These are phyloP conservation scores for Gila robusta DNA, from an alignment of 2,797 vertebrate species.

Conservation along the genomic window DNA sequence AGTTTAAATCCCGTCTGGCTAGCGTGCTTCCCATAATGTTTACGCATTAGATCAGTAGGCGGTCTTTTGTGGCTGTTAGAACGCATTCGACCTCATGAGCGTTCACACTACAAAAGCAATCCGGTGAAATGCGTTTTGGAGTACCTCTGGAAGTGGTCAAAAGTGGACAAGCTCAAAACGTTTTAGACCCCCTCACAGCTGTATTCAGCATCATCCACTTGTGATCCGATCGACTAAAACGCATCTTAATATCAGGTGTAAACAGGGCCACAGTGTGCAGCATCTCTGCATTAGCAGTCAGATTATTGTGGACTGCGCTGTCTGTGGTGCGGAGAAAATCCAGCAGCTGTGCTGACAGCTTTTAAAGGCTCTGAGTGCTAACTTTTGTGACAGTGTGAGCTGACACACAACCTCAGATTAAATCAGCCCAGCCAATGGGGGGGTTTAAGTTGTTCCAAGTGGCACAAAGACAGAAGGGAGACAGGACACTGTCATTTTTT, in stretches of 20 bases:
- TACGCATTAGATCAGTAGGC: too few species aligned
- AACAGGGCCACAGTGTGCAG: not conserved
- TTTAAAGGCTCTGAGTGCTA: constrained; percentile 75
- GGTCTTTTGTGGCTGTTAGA: too few species aligned
- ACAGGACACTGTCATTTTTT: not conserved
- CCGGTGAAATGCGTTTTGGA: too few species aligned
- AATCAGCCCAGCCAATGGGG: constrained; percentile 32
- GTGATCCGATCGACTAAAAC: not conserved
- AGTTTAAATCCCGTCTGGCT: too few species aligned
- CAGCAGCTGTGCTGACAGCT: constrained; percentile 62
- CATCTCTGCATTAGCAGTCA: constrained; percentile 73
- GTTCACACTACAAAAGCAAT: too few species aligned
- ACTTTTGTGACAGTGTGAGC: constrained; percentile 61
- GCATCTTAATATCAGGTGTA: too few species aligned
- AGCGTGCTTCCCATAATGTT: too few species aligned
- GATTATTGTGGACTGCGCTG: constrained; percentile 71
- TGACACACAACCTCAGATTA: constrained; percentile 60
- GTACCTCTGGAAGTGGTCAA: too few species aligned
- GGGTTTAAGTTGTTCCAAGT: constrained; percentile 12
- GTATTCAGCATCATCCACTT: too few species aligned
- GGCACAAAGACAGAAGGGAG: constrained; percentile 1
- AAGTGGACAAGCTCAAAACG: too few species aligned
- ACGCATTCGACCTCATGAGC: too few species aligned
- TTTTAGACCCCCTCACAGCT: too few species aligned
- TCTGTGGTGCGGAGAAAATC: constrained; percentile 69